These are phyloP conservation scores for Listrodromus nycthemerus DNA, from an alignment of 2,888 invertebrate species.

Conservation along the genomic window DNA sequence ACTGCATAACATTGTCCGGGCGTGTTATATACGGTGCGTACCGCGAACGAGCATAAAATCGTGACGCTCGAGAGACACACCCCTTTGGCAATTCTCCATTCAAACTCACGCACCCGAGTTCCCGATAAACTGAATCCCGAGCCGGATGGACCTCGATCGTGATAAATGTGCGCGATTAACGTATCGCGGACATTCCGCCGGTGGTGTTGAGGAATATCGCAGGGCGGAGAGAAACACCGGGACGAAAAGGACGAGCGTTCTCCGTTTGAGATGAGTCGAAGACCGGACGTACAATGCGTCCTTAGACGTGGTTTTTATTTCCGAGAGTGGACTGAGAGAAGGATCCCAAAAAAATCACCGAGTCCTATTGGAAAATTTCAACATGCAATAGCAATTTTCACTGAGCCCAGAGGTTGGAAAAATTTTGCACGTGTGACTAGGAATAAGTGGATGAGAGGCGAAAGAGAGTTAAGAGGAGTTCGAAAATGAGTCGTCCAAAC, in stretches of 20 bases:
- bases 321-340: too few relatives aligned
- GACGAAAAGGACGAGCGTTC: too few relatives aligned
- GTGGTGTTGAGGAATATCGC: too few relatives aligned
- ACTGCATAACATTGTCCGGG: conserved; percentile 31
- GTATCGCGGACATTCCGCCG: background rate
- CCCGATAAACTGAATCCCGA: conserved; percentile 14
- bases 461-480: conserved; percentile 55
- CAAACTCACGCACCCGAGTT: conserved; percentile 14
- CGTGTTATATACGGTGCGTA: background rate
- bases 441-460: conserved; percentile 22
- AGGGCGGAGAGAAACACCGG: background rate
- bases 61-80: conserved; percentile 40
- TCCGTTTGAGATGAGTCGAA: too few relatives aligned
- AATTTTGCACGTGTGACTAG: too few relatives aligned
- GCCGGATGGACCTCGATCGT: background rate
- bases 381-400: too few relatives aligned
- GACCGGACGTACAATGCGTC: too few relatives aligned
- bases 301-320: too few relatives aligned
- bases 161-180: conserved; percentile 8
- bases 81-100: conserved; percentile 26
- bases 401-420: too few relatives aligned
- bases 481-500: conserved; percentile 37
- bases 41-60: conserved; percentile 22
- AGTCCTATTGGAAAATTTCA: too few relatives aligned
- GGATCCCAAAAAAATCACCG: too few relatives aligned